Base-by-base conservation (phyloP, 2,113 vertebrate species). In the Hippocampus abdominalis region DNA sequence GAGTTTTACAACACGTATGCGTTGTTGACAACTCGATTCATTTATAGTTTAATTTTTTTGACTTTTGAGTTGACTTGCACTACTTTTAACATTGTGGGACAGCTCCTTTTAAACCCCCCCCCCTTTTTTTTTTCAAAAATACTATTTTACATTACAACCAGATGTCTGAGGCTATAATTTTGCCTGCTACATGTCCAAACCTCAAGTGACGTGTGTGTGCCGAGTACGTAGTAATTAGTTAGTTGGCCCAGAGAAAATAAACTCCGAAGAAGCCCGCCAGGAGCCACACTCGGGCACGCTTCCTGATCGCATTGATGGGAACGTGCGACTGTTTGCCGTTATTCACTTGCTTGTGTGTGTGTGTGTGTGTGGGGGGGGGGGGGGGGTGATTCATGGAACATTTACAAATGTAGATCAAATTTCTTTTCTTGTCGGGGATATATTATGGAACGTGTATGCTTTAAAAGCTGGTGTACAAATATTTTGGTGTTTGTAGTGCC, bases 161-260 rank as follows among this genome's bases (percentile, higher is more conserved):
- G 90, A 92, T 93, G 91, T 91, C 75, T 83, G 10, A 70, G 81
- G 78, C 88, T 92, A 78, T 93, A 90, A 93, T 93, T 91, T 92
- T 89, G 91, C 86, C 83, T 66, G 73, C 80, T 74, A 11, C 48
- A 71, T 83, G 81, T 89, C 87, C 86, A 91, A 91, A 91, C 91
- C 91, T 89, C 80, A 90, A 90, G 54, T 81, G 79, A 84, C 78
- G 75, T 78, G 84, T 78, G 84, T 86, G 84, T 82, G 89, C 76
- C 84, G 72, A 72, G 86, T 89, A 90, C 86, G 79, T 91, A 82
- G 90, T 88, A 91, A 92, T 93, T 93, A 92, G 90, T 84, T 75
- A 60, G 81, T 84, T 87, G 76, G 42, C 89, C 91, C 81, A 85
- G 86, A 80, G 78, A 88, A 90, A 85, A 86, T 84, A 88, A 91